Conservation (phyloP, 2,113 vertebrate species). For the Prinia subflava region DNA sequence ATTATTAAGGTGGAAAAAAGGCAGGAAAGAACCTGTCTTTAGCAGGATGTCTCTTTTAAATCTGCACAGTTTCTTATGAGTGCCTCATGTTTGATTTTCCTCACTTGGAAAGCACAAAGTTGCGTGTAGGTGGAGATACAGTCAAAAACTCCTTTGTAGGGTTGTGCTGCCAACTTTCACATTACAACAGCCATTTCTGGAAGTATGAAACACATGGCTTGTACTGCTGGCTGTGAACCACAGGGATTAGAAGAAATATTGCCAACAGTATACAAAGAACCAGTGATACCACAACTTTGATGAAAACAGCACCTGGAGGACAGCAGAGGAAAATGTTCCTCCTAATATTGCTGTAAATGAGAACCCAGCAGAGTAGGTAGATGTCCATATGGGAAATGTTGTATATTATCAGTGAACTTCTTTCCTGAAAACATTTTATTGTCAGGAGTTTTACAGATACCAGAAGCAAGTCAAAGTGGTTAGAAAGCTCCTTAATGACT, state of each 20-base stretch:
- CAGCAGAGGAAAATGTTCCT: neutral
- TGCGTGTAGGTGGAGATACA: neutral
- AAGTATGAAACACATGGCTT: neutral
- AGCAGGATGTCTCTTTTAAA: neutral
- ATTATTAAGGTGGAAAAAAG: neutral
- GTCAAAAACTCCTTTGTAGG: neutral
- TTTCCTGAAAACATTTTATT: neutral
- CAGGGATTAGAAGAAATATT: neutral
- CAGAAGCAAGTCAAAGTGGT: neutral
- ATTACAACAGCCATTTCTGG: neutral
- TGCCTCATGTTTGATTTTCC: neutral
- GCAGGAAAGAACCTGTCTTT: neutral
- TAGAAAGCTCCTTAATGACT: neutral
- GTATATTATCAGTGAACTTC: neutral
- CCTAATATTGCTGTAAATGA: neutral
- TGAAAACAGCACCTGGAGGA: neutral
- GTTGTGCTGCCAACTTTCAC: neutral
- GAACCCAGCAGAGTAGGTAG: neutral
- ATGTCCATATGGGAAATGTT: neutral
- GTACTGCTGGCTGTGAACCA: neutral
- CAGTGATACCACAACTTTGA: neutral
- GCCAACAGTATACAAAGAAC: neutral
- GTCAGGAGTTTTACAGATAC: neutral
- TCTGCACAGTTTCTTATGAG: neutral
- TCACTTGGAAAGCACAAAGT: neutral